Base-by-base conservation (phyloP, 2,797 vertebrate genomes). In the Hylomyscus alleni region DNA sequence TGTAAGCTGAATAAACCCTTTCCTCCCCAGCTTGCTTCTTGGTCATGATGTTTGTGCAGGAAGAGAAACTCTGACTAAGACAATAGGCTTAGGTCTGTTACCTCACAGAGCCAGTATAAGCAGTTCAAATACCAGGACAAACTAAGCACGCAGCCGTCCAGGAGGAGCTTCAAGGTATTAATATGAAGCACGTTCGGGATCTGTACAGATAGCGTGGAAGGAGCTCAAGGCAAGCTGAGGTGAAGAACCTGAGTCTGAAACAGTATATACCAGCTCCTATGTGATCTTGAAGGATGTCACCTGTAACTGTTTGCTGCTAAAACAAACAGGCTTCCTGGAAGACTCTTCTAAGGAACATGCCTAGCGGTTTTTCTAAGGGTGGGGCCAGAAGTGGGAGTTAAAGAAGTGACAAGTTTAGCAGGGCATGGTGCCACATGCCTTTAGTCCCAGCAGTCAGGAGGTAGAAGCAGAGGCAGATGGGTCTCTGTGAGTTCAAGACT, bases 221-320 rank as follows among this genome's bases (percentile, higher is more conserved):
- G 82, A 69, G 85, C 58, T 90, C 90, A 88, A 89, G 47, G 31
- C 19, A 73, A 94, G 56, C 65, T 86, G 17, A 87, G 9, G 3
- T 89, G 73, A 83, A 81, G 94, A 95, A 89, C 62, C 22, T 3
- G 65, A 97, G 60, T 56, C 29, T 3, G 72, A 72, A 78, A 56
- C 37, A 88, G 50, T 22, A 50, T 69, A 84, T n/a, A 10, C 40
- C 65, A 84, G 60, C 15, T 87, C 76, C 80, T 83, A 50, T 56
- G 87, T 90, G 29, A n/a, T 81, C 89, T 94, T 84, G 89, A 94
- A 95, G 60, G 26, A 56, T 89, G n/a, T 62, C 50, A 54, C 14
- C 47, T 75, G 34, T 37, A 89, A 81, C 65, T 83, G 34, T n/a
- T 69, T 11, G 52, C 52, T 54, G 22, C 54, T 65, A 29, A 87